Conservation (phyloP, 2,113 vertebrate genomes). For the Melanostigma gelatinosum region DNA sequence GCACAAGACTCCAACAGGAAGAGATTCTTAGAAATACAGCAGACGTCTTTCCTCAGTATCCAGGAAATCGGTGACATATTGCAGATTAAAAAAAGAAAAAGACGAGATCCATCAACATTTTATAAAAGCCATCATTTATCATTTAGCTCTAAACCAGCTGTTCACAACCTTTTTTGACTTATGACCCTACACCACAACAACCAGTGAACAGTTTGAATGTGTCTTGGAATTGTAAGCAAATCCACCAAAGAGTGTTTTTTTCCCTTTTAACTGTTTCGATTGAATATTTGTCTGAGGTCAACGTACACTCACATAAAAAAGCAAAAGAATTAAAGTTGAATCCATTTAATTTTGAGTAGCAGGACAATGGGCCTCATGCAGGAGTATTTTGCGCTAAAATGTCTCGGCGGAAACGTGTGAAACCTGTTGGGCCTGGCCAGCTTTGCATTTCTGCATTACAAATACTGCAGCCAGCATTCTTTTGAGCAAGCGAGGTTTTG, state of each 20-base stretch:
- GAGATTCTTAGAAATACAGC: constrained; percentile 48
- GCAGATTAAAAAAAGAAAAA: neutral
- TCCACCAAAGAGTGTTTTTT: too few relatives aligned
- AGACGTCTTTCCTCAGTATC: neutral
- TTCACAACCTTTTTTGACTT: neutral
- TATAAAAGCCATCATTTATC: neutral
- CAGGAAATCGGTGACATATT: constrained; percentile 44
- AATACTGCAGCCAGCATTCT: too few relatives aligned
- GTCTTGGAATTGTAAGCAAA: too few relatives aligned
- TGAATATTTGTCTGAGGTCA: neutral
- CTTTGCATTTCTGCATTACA: too few relatives aligned
- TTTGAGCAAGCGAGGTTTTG: too few relatives aligned
- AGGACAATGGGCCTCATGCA: neutral
- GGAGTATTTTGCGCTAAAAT: neutral
- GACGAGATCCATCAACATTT: neutral
- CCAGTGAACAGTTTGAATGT: neutral
- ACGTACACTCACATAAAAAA: neutral
- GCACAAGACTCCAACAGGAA: neutral
- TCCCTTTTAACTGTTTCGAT: neutral
- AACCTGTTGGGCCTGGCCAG: too few relatives aligned
- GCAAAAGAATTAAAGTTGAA: neutral
- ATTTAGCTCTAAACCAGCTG: neutral
- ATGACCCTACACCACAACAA: neutral
- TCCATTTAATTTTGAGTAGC: neutral
- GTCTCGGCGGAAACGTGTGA: too few relatives aligned